phyloP scores from a whole-genome alignment of 2,888 invertebrate species.

The Nomada fabriciana region DNA sequence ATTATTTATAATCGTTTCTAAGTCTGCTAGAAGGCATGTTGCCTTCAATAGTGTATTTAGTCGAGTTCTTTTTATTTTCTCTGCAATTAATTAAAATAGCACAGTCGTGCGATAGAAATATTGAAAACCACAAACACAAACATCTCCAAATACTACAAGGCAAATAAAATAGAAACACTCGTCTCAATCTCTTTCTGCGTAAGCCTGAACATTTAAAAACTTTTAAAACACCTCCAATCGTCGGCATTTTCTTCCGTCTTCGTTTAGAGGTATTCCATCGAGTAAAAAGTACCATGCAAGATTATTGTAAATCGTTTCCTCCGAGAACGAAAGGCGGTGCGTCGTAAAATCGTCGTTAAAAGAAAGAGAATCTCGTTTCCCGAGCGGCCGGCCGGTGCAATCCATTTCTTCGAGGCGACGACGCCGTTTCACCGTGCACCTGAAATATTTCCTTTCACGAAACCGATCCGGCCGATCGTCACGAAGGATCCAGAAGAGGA shows the following conservation, averaged over 20 bases:
- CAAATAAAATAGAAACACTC: neutral
- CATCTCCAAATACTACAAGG: neutral
- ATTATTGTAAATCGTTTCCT: neutral
- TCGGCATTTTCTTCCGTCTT: neutral
- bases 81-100: too few relatives aligned
- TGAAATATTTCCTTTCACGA: conserved; percentile 38
- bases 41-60: too few relatives aligned
- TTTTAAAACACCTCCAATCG: too few relatives aligned
- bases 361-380: neutral
- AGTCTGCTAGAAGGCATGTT: too few relatives aligned
- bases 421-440: conserved; percentile 25
- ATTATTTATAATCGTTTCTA: too few relatives aligned
- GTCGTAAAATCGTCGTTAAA: neutral
- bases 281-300: too few relatives aligned
- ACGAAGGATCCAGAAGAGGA: conserved; percentile 21
- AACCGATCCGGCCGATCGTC: conserved; percentile 30
- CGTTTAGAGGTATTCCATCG: neutral
- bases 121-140: too few relatives aligned
- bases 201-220: too few relatives aligned
- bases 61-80: too few relatives aligned
- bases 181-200: too few relatives aligned
- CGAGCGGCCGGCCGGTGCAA: too few relatives aligned
- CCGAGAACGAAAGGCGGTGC: neutral
- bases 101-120: too few relatives aligned
- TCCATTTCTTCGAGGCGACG: neutral